Conservation (phyloP, 2,113 vertebrate genomes). For the Silurus meridionalis region DNA sequence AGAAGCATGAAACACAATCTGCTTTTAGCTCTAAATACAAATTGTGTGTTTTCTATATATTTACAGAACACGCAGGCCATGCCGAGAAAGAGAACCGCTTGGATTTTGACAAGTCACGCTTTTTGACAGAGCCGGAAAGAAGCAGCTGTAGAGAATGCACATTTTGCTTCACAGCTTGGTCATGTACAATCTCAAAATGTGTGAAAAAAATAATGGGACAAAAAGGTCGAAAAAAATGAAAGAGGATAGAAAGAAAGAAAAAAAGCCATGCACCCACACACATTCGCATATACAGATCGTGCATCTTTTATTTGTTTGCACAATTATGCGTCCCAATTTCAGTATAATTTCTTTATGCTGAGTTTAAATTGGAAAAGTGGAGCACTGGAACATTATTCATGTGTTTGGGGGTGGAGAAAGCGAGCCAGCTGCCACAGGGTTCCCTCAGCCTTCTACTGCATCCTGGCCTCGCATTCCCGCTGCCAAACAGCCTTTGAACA, state of each 20-base stretch:
- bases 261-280: background rate
- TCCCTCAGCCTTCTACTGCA: constrained; percentile 4
- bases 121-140: constrained; percentile 14
- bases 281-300: background rate
- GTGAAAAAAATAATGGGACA: background rate
- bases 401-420: background rate
- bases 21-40: constrained; percentile 41
- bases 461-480: background rate
- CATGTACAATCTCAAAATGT: background rate
- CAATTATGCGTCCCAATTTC: constrained; percentile 34
- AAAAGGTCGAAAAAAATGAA: background rate
- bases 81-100: background rate
- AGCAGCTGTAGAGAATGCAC: constrained; percentile 18
- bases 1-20: constrained; percentile 17
- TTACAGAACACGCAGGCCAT: constrained; percentile 19
- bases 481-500: constrained; percentile 29
- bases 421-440: constrained; percentile 14
- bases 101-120: constrained; percentile 19
- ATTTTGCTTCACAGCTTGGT: constrained; percentile 1
- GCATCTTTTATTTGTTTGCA: constrained; percentile 39
- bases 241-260: background rate
- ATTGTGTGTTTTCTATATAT: constrained; percentile 30
- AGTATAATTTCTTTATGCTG: constrained; percentile 10
- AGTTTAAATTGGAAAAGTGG: constrained; percentile 39
- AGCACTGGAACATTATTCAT: constrained; percentile 49